Evolutionary conservation across 1,140 invertebrate species (phyloP).

Genomic region (Protaetia brevitarsis): DNA sequence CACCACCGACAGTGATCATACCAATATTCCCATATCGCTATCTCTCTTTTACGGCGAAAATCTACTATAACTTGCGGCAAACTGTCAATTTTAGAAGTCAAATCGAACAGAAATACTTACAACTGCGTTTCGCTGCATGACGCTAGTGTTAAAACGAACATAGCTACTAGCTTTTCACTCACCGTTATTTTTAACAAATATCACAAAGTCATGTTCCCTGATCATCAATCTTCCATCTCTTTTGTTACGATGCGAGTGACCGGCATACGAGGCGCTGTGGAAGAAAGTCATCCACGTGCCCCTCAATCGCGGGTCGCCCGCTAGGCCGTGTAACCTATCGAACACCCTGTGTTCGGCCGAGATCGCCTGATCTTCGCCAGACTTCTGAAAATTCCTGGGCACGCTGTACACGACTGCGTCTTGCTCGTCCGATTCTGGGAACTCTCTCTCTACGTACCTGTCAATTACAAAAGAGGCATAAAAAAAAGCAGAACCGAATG

Average conservation of each 20-base stretch:
- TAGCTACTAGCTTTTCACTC: too few species aligned
- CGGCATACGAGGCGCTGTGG: slow-evolving; percentile 44
- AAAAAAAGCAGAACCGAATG: not conserved
- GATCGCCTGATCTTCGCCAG: slow-evolving; percentile 42
- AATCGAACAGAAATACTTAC: too few species aligned
- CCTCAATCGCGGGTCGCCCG: not conserved
- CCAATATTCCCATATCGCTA: too few species aligned
- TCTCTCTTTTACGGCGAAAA: too few species aligned
- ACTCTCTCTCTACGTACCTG: slow-evolving; percentile 45
- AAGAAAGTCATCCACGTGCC: slow-evolving; percentile 45
- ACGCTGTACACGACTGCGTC: slow-evolving; percentile 37
- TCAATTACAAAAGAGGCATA: not conserved
- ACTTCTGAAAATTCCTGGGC: slow-evolving; percentile 38
- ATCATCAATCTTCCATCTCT: slow-evolving; percentile 45
- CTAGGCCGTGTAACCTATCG: slow-evolving; percentile 33
- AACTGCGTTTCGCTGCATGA: too few species aligned
- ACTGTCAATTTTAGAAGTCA: too few species aligned
- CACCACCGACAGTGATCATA: too few species aligned
- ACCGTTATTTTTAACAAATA: slow-evolving; percentile 45
- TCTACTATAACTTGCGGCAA: too few species aligned
- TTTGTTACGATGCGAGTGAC: slow-evolving; percentile 43
- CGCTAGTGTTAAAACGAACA: too few species aligned
- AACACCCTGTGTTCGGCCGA: slow-evolving; percentile 43
- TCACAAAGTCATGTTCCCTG: slow-evolving; percentile 47
- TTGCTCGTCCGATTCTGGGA: slow-evolving; percentile 31